These are phyloP conservation scores for Apamea epomidion DNA, from an alignment of 2,888 invertebrate genomes.

Conservation along the genomic window DNA sequence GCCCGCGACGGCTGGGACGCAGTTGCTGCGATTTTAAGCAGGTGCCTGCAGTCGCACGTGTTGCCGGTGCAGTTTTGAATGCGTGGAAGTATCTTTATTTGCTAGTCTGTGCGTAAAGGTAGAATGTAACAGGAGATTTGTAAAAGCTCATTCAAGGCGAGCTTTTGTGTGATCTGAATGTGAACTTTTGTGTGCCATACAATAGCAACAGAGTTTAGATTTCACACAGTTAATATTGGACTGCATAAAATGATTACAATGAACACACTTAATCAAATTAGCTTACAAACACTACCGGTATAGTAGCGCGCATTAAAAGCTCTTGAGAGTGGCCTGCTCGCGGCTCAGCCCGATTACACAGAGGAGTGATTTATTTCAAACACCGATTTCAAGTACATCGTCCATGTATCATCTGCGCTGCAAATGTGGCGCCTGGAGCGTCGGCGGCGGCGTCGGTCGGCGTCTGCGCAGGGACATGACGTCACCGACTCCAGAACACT, in stretches of 20 bases:
- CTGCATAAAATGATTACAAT: conserved; percentile 34
- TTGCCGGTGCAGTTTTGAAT: conserved; percentile 43
- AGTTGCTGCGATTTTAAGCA: conserved; percentile 70
- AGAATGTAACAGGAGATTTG: conserved; percentile 66
- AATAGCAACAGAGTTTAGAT: conserved; percentile 2
- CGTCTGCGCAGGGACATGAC: conserved; percentile 82
- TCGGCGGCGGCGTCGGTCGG: conserved; percentile 71
- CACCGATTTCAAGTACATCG: conserved; percentile 76
- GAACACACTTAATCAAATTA: conserved; percentile 44
- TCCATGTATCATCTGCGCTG: conserved; percentile 84
- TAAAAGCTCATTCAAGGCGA: conserved; percentile 42
- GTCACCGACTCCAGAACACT: conserved; percentile 74
- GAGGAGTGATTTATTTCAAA: conserved; percentile 84
- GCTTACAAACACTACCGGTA: conserved; percentile 49
- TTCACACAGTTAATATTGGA: conserved; percentile 13
- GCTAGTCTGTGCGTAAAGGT: conserved; percentile 22
- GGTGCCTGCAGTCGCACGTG: conserved; percentile 72
- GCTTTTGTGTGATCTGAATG: conserved; percentile 7
- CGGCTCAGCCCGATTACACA: conserved; percentile 77
- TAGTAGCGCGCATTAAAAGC: conserved; percentile 72
- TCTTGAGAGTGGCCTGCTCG: conserved; percentile 74
- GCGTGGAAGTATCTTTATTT: conserved; percentile 29
- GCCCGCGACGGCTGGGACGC: conserved; percentile 47
- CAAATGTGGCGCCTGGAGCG: conserved; percentile 86
- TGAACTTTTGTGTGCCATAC: conserved; percentile 10